Evolutionary conservation across 1,140 invertebrate species (phyloP).

Genomic region (Monomorium pharaonis): DNA sequence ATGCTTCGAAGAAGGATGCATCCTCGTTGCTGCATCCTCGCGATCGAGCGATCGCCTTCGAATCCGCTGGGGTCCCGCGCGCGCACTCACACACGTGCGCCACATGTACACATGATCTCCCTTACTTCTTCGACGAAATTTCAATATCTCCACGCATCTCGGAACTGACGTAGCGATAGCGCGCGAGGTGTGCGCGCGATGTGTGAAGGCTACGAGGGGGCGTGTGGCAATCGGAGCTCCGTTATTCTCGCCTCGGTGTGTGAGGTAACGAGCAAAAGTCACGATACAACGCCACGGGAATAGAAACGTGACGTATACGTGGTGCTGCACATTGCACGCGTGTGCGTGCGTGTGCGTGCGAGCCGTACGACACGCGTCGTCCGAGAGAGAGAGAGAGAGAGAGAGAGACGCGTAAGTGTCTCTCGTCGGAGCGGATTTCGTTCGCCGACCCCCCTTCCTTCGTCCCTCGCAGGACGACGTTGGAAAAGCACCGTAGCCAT

Average conservation of each 20-base stretch:
- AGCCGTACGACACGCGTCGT: background rate
- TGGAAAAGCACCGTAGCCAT: slow-evolving; percentile 26
- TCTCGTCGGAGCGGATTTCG: slow-evolving; percentile 19
- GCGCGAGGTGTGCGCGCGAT: slow-evolving; percentile 15
- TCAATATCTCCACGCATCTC: slow-evolving; percentile 21
- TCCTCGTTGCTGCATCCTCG: no score
- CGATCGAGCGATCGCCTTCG: background rate
- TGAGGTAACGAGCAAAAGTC: slow-evolving; percentile 21
- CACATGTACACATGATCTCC: no score
- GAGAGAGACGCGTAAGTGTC: slow-evolving; percentile 33
- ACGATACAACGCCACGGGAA: slow-evolving; percentile 4
- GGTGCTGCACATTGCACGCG: no score
- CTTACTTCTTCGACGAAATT: background rate
- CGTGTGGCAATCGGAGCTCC: slow-evolving; percentile 48
- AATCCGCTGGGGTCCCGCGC: no score
- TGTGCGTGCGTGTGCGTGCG: background rate
- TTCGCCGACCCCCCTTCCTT: background rate
- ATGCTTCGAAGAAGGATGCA: background rate
- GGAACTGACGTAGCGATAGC: slow-evolving; percentile 18
- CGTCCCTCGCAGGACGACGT: background rate
- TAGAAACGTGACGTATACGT: background rate
- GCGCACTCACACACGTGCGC: no score
- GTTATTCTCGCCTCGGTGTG: slow-evolving; percentile 39
- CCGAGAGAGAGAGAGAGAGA: no score
- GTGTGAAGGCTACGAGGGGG: slow-evolving; percentile 50